phyloP scores from a whole-genome alignment of 2,888 invertebrate species.

The Aphidoletes aphidimyza region DNA sequence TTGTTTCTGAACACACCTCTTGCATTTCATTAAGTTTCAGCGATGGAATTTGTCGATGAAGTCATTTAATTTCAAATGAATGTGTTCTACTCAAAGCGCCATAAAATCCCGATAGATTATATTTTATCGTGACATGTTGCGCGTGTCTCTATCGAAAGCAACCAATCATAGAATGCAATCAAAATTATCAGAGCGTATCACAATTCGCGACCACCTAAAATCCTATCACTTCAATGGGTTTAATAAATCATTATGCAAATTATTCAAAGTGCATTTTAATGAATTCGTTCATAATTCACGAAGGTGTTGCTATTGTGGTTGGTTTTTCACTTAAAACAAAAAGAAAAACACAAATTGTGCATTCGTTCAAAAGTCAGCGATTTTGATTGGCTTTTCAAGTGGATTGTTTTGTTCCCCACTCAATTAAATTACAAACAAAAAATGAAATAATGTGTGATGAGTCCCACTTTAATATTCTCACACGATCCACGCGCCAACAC shows the following conservation, averaged over 20 bases:
- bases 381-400: conserved; percentile 10
- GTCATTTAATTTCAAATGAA: neutral
- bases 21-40: no score
- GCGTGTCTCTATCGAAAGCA: neutral
- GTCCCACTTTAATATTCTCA: conserved; percentile 29
- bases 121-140: neutral
- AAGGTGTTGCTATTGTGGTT: neutral
- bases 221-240: neutral
- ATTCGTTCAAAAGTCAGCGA: neutral
- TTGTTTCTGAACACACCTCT: no score
- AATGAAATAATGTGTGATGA: neutral
- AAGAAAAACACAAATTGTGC: neutral
- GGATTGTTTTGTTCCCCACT: neutral
- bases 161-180: neutral
- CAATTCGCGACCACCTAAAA: neutral
- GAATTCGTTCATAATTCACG: conserved; percentile 15
- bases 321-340: no score
- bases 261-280: conserved; percentile 7
- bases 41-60: neutral
- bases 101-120: no score
- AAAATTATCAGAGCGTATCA: neutral
- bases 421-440: neutral
- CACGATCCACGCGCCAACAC: neutral
- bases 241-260: conserved; percentile 10
- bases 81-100: neutral